Percentiles rank a stretch among this genome's conserved stretches.
phyloP scores from a whole-genome alignment of 2,113 vertebrate genomes.

The Chinchilla lanigera region DNA sequence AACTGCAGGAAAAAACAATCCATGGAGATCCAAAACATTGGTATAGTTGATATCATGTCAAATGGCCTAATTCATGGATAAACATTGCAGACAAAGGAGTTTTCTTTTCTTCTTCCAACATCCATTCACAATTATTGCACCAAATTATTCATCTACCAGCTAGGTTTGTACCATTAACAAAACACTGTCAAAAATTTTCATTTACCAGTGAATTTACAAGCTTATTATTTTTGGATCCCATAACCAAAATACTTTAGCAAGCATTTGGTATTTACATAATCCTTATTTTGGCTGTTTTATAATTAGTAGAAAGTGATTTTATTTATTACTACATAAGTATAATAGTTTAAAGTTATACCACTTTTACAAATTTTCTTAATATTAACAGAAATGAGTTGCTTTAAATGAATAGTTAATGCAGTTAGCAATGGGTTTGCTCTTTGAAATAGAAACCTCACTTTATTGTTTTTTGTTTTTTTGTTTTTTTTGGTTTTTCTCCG shows the following conservation, averaged over 20 bases:
- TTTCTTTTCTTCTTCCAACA: background rate
- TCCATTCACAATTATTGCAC: background rate
- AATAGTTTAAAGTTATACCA: background rate
- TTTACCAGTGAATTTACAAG: background rate
- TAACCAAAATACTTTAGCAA: background rate
- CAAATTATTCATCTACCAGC: background rate
- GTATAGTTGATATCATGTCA: too few species aligned
- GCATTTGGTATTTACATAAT: background rate
- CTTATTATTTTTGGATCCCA: background rate
- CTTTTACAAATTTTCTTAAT: background rate
- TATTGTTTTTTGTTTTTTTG: too few species aligned
- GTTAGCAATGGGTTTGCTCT: background rate
- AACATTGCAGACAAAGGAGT: background rate
- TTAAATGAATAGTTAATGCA: conserved; percentile 14
- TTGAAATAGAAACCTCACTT: background rate
- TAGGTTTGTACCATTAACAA: background rate
- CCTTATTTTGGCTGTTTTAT: background rate
- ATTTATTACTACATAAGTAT: background rate
- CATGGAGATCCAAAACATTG: background rate
- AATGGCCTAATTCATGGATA: too few species aligned
- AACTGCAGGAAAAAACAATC: background rate
- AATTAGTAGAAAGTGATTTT: background rate
- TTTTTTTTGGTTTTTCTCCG: too few species aligned
- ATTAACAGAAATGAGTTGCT: background rate
- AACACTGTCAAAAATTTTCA: background rate